Percentiles rank a stretch among this genome's conserved stretches.
Conservation (phyloP, 2,797 vertebrate species). For the Sitta carolinensis region DNA sequence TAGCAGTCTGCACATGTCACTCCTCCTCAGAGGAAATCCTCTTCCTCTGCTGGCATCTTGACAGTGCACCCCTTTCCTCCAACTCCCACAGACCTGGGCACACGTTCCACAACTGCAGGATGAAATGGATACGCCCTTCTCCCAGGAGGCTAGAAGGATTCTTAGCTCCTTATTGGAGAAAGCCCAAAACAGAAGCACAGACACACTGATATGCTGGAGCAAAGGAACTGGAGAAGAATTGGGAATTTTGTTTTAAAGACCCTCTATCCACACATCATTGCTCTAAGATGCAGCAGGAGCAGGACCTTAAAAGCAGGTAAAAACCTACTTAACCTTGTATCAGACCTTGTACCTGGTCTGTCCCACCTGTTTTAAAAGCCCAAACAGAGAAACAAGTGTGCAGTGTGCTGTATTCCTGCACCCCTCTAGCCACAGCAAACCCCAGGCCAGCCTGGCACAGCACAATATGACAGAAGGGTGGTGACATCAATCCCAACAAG, state of each 20-base stretch:
- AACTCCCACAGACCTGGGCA: neutral
- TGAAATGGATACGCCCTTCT: neutral
- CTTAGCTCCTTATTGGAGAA: neutral
- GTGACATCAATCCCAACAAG: neutral
- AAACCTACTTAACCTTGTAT: neutral
- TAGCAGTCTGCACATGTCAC: neutral
- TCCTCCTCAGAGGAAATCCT: neutral
- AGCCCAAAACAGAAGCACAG: neutral
- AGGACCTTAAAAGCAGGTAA: neutral
- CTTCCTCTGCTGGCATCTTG: neutral
- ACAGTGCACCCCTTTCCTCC: neutral
- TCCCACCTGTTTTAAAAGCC: neutral
- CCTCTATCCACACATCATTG: neutral
- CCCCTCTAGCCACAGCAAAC: neutral
- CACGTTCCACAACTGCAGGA: neutral
- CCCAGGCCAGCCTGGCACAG: neutral
- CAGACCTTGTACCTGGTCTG: neutral
- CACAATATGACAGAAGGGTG: neutral
- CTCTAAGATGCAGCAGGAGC: neutral
- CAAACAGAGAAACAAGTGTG: neutral
- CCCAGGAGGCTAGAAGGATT: neutral
- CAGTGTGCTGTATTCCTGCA: neutral
- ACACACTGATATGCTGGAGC: neutral
- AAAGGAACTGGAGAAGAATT: neutral
- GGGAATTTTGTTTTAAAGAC: neutral